phyloP scores from a whole-genome alignment of 2,888 invertebrate genomes.

The Euplagia quadripunctaria region DNA sequence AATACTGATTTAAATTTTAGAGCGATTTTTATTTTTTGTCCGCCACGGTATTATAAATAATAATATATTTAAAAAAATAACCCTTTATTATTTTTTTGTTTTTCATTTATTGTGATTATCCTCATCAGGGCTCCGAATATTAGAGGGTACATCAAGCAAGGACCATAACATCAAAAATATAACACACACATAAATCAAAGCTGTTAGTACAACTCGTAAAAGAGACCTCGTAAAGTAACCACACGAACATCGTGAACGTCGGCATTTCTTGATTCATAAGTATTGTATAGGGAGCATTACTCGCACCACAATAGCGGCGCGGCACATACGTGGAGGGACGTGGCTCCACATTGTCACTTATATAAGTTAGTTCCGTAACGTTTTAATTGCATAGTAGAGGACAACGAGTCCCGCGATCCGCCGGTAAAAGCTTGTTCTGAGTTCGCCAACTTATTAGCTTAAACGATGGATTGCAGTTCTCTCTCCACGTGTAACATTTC shows the following conservation, averaged over 20 bases:
- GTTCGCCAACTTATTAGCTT: background rate
- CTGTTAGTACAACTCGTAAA: slow-evolving; percentile 16
- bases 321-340: too few relatives aligned
- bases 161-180: background rate
- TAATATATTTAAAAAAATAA: too few relatives aligned
- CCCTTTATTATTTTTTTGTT: too few relatives aligned
- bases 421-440: slow-evolving; percentile 1
- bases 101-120: too few relatives aligned
- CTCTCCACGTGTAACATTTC: background rate
- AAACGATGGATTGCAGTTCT: background rate
- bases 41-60: too few relatives aligned
- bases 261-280: background rate
- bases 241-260: background rate
- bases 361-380: background rate
- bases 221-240: slow-evolving; percentile 11
- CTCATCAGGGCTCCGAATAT: background rate
- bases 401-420: background rate
- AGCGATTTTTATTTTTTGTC: too few relatives aligned
- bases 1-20: too few relatives aligned
- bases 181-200: slow-evolving; percentile 13
- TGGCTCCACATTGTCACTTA: background rate
- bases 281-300: background rate
- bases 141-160: background rate
- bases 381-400: slow-evolving; percentile 7
- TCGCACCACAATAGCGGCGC: background rate